A percentile compares a stretch with the other conserved stretches of the same genome.
phyloP scores from a whole-genome alignment of 1,140 invertebrate species.

The Drosophila lacertosa region DNA sequence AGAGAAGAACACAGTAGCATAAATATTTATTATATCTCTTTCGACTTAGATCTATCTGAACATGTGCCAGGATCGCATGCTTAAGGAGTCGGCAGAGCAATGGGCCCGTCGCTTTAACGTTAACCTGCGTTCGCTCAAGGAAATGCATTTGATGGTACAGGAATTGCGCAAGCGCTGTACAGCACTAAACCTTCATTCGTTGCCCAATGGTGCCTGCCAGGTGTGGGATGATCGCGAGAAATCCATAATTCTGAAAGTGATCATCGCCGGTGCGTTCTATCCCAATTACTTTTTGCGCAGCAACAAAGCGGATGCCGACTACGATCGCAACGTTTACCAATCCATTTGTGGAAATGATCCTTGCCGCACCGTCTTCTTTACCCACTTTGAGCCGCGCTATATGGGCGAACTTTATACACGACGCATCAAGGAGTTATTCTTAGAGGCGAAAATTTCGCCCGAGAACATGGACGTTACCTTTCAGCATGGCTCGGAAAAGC shows the following conservation, averaged over 20 bases:
- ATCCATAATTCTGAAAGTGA: constrained; percentile 87
- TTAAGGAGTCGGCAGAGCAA: constrained; percentile 27
- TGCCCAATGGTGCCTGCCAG: constrained; percentile 66
- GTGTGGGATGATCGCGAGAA: constrained; percentile 85
- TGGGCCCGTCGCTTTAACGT: constrained; percentile 92
- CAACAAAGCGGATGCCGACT: constrained; percentile 84
- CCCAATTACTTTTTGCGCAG: constrained; percentile 93
- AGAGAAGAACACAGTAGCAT: neutral
- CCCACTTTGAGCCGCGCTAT: constrained; percentile 87
- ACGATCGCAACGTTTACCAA: constrained; percentile 87
- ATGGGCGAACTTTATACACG: constrained; percentile 90
- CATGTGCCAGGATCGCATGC: constrained; percentile 44
- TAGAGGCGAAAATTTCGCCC: constrained; percentile 72
- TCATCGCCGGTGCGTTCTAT: constrained; percentile 92
- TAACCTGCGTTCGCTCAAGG: constrained; percentile 89
- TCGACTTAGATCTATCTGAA: constrained; percentile 47
- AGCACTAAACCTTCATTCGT: constrained; percentile 74
- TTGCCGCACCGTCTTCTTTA: constrained; percentile 90
- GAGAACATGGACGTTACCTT: constrained; percentile 87
- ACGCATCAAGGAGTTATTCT: constrained; percentile 86
- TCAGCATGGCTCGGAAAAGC: constrained; percentile 85
- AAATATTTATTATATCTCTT: neutral
- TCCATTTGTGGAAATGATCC: constrained; percentile 90
- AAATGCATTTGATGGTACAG: constrained; percentile 89
- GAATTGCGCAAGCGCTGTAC: constrained; percentile 88